Base-by-base conservation (phyloP, 2,113 vertebrate species). In the Engystomops pustulosus region DNA sequence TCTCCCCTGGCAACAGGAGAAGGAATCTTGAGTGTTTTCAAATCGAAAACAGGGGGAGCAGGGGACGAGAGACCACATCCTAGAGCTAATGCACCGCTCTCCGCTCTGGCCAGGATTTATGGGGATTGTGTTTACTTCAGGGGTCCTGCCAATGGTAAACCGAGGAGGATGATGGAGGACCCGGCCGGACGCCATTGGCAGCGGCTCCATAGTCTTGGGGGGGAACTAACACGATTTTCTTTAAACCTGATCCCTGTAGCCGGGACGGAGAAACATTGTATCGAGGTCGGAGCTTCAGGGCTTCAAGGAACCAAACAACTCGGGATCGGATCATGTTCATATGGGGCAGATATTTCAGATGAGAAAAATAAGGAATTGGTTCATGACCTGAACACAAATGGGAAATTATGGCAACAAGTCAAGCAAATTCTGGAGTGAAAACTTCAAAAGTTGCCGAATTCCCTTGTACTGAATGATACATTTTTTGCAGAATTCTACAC, bases 1-100 rank as follows among this genome's bases (percentile, higher is more conserved):
- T 38, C 68, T n/a, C 36, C 36, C 36, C 68, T 25, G 41, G 69
- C 10, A 72, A 45, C 23, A 14, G 41, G 41, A 44, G 68, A 70
- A 70, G 68, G 36, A 36, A 68, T 68, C 65, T 18, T 17, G 62
- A 69, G 67, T 69, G 67, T 69, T 20, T 38, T 18, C 34, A 38
- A 38, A 69, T 38, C 12, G 36, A 38, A 69, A 69, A 38, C 67
- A n/a, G 67, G 2, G 30, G 18, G 32, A 6, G 44, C 7, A 47
- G 44, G 6, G 12, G 11, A 12, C 0, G 55, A 60, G 55, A 30
- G 60, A 20, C 67, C 67, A 70, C 68, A 41, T 70, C 32, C 36
- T n/a, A 41, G 10, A 14, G 36, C 1, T 23, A 41, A 41, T 14
- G 68, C 34, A 38, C 1, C 32, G 34, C n/a, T 14, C n/a, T 3